Conservation (phyloP, 2,113 vertebrate species). For the Theristicus caerulescens region DNA sequence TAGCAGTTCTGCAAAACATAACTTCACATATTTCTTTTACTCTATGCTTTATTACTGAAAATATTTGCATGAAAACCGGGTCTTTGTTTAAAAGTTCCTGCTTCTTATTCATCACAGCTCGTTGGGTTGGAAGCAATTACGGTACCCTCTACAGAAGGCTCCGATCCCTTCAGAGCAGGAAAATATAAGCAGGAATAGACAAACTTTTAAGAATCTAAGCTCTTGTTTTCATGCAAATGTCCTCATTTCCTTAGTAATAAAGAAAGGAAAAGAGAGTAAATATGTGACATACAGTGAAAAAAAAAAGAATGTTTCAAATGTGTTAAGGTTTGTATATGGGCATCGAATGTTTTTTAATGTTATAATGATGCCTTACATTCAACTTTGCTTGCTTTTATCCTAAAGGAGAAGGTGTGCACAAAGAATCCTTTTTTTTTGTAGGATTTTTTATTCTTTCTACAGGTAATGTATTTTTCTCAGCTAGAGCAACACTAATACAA, state of each 20-base stretch:
- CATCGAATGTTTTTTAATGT: background rate
- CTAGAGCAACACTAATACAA: background rate
- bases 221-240: slow-evolving; percentile 22
- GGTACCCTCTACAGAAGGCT: background rate
- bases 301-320: background rate
- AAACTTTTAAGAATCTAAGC: slow-evolving; percentile 30
- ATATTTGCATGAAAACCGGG: slow-evolving; percentile 46
- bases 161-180: background rate
- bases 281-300: background rate
- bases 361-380: background rate
- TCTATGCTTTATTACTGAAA: slow-evolving; percentile 28
- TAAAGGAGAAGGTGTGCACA: background rate
- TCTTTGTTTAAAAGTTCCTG: slow-evolving; percentile 53
- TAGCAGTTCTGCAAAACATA: slow-evolving; percentile 40
- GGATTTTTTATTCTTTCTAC: background rate
- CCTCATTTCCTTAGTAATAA: slow-evolving; percentile 12
- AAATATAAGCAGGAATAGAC: slow-evolving; percentile 13
- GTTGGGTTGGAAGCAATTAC: slow-evolving; percentile 28
- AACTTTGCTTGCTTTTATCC: background rate
- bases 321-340: background rate
- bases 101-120: slow-evolving; percentile 53
- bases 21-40: slow-evolving; percentile 45
- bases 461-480: background rate
- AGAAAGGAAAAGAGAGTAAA: background rate
- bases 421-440: background rate